Evolutionary conservation across 2,113 vertebrate species (phyloP).

Genomic region (Dendropsophus ebraccatus): DNA sequence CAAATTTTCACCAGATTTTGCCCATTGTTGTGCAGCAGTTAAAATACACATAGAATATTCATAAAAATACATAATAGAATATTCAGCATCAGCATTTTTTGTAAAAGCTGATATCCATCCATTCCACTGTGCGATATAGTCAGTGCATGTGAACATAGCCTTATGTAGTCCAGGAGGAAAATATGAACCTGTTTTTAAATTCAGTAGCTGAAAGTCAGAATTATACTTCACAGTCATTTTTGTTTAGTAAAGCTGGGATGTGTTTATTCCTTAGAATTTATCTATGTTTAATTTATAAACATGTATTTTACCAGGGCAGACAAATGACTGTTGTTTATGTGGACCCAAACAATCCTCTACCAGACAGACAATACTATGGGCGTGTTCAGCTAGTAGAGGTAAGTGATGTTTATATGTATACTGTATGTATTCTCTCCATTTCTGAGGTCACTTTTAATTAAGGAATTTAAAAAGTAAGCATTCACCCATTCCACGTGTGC

Average conservation of each 20-base stretch:
- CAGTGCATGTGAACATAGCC: too few species aligned
- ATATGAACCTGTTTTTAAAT: background rate
- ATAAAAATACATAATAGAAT: too few species aligned
- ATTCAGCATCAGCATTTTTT: too few species aligned
- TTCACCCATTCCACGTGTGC: too few species aligned
- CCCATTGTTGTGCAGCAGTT: background rate
- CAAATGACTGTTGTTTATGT: conserved; percentile 79
- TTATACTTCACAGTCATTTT: too few species aligned
- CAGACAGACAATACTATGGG: conserved; percentile 83
- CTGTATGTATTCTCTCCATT: background rate
- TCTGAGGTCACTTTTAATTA: background rate
- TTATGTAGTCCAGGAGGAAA: background rate
- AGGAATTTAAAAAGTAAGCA: background rate
- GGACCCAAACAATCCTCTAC: conserved; percentile 76
- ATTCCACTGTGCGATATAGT: background rate
- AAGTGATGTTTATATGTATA: conserved; percentile 58
- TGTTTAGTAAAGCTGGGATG: too few species aligned
- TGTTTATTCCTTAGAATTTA: background rate
- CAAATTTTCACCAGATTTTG: too few species aligned
- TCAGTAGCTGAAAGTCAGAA: too few species aligned
- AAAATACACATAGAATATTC: too few species aligned
- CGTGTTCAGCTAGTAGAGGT: conserved; percentile 89
- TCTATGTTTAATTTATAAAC: background rate
- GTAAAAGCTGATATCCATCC: too few species aligned
- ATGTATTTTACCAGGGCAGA: conserved; percentile 73